Evolutionary conservation across 2,888 invertebrate genomes (phyloP).

Genomic region (Eupsilia transversa): DNA sequence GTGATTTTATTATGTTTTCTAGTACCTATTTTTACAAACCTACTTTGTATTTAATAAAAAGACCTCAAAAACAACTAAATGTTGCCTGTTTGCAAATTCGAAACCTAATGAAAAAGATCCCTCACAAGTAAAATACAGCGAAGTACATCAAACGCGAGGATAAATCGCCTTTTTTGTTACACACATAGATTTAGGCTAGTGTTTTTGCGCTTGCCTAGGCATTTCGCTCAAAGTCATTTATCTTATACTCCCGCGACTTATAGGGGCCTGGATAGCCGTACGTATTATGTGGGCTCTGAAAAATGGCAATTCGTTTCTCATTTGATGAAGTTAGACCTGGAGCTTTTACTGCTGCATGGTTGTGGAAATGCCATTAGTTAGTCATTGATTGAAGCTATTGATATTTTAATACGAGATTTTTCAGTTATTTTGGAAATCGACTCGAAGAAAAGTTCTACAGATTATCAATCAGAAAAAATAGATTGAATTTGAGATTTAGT

Average conservation of each 20-base stretch:
- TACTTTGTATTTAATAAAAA: not conserved
- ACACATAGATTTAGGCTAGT: conserved; percentile 48
- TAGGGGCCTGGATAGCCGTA: conserved; percentile 40
- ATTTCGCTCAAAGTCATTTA: conserved; percentile 57
- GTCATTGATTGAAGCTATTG: not conserved
- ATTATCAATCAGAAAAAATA: not conserved
- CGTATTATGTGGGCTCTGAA: conserved; percentile 36
- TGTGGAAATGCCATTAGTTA: conserved; percentile 1
- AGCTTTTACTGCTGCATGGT: too few relatives aligned
- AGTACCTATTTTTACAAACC: not conserved
- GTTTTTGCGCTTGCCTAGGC: conserved; percentile 63
- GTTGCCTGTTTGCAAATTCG: conserved; percentile 15
- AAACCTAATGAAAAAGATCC: conserved; percentile 44
- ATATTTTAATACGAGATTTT: not conserved
- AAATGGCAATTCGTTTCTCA: conserved; percentile 35
- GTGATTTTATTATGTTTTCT: not conserved
- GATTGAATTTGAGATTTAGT: not conserved
- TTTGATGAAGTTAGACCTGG: conserved; percentile 12
- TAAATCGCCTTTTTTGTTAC: conserved; percentile 62
- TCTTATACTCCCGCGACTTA: conserved; percentile 58
- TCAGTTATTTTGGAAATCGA: not conserved
- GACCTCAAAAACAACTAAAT: not conserved
- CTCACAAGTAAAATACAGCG: conserved; percentile 33
- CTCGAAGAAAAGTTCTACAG: not conserved
- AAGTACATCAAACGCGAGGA: conserved; percentile 51